Evolutionary conservation across 2,888 invertebrate species (phyloP).

Genomic region (Thysanoteuthis rhombus): DNA sequence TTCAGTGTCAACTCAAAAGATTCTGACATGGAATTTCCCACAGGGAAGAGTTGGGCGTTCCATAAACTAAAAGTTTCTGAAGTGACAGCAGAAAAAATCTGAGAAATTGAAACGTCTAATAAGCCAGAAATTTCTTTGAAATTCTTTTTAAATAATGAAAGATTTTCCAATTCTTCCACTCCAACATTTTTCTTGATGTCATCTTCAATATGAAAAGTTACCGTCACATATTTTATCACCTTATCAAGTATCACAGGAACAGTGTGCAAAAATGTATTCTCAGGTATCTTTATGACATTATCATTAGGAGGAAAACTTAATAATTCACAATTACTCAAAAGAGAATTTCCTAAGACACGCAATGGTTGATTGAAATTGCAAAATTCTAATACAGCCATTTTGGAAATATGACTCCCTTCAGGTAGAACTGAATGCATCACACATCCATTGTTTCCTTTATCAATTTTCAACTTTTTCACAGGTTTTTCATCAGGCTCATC

Average conservation of each 20-base stretch:
- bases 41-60: slow-evolving; percentile 54
- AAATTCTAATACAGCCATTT: slow-evolving; percentile 64
- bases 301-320: slow-evolving; percentile 32
- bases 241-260: slow-evolving; percentile 50
- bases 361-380: slow-evolving; percentile 63
- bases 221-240: slow-evolving; percentile 55
- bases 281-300: slow-evolving; percentile 43
- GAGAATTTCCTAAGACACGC: slow-evolving; percentile 55
- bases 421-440: slow-evolving; percentile 63
- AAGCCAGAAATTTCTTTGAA: slow-evolving; percentile 38
- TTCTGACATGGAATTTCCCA: slow-evolving; percentile 47
- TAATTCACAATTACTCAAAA: slow-evolving; percentile 66
- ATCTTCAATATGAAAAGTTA: slow-evolving; percentile 59
- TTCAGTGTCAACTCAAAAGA: slow-evolving; percentile 51
- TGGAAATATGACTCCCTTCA: slow-evolving; percentile 43
- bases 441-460: slow-evolving; percentile 47
- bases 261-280: slow-evolving; percentile 62
- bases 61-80: slow-evolving; percentile 31
- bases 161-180: slow-evolving; percentile 36
- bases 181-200: slow-evolving; percentile 58
- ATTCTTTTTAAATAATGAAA: slow-evolving; percentile 49
- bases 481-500: background rate
- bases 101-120: slow-evolving; percentile 28
- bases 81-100: slow-evolving; percentile 26
- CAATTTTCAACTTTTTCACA: slow-evolving; percentile 37